These are phyloP conservation scores for Microctonus brassicae DNA, from an alignment of 2,888 invertebrate genomes.

Conservation along the genomic window DNA sequence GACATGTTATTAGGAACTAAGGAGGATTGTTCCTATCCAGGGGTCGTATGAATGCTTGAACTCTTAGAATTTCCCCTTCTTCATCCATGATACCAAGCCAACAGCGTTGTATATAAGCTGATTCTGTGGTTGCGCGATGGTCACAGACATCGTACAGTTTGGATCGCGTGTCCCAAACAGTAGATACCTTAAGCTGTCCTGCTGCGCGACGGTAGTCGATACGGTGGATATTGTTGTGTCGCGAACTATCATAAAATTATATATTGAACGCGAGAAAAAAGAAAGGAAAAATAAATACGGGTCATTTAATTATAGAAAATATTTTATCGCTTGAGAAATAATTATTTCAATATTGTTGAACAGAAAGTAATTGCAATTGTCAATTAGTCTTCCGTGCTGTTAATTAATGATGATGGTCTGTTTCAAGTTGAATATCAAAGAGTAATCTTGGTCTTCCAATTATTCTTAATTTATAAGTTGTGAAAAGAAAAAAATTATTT, in stretches of 20 bases:
- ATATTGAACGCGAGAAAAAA: neutral
- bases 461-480: neutral
- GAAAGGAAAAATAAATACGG: neutral
- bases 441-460: neutral
- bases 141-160: conserved; percentile 60
- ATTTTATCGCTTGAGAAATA: neutral
- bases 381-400: no score
- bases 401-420: neutral
- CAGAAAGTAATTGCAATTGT: neutral
- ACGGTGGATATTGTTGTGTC: conserved; percentile 42
- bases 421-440: neutral
- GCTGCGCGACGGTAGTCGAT: conserved; percentile 56
- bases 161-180: conserved; percentile 63
- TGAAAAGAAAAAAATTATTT: neutral
- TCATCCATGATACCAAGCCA: neutral
- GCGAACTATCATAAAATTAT: conserved; percentile 23
- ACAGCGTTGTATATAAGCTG: conserved; percentile 41
- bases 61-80: conserved; percentile 50
- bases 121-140: conserved; percentile 62
- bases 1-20: conserved; percentile 44
- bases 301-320: neutral
- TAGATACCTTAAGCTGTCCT: conserved; percentile 52
- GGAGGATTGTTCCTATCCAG: conserved; percentile 35
- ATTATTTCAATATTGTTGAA: neutral
- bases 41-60: conserved; percentile 50